A percentile compares a stretch with the other conserved stretches of the same genome.
Conservation (phyloP, 1,140 invertebrate genomes). For the Magallana ariakensis region DNA sequence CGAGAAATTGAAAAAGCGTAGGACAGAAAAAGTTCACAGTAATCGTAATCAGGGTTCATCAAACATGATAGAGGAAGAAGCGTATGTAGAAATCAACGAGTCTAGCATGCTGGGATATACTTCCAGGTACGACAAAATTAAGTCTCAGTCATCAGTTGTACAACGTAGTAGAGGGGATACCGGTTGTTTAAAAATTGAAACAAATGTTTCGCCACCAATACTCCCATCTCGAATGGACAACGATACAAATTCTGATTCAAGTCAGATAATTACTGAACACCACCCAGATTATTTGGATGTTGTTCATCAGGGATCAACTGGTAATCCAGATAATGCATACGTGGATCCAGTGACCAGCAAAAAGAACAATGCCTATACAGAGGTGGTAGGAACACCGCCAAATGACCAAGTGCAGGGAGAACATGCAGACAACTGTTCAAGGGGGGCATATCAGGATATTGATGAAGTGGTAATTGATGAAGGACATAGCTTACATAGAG, state of each 20-base stretch:
- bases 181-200: background rate
- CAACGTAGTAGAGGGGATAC: background rate
- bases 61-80: background rate
- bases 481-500: background rate
- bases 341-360: background rate
- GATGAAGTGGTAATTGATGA: background rate
- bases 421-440: background rate
- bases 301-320: background rate
- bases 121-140: conserved; percentile 11
- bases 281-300: background rate
- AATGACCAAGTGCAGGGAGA: background rate
- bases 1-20: background rate
- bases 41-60: background rate
- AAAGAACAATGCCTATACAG: background rate
- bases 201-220: background rate
- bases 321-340: background rate
- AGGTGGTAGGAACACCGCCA: background rate
- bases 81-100: background rate
- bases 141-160: background rate
- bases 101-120: background rate
- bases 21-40: background rate
- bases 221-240: background rate
- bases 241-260: background rate
- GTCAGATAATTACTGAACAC: background rate
- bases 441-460: background rate